A percentile compares a stretch with the other conserved stretches of the same genome.
phyloP scores from a whole-genome alignment of 2,113 vertebrate genomes.

The Sminthopsis crassicaudata region DNA sequence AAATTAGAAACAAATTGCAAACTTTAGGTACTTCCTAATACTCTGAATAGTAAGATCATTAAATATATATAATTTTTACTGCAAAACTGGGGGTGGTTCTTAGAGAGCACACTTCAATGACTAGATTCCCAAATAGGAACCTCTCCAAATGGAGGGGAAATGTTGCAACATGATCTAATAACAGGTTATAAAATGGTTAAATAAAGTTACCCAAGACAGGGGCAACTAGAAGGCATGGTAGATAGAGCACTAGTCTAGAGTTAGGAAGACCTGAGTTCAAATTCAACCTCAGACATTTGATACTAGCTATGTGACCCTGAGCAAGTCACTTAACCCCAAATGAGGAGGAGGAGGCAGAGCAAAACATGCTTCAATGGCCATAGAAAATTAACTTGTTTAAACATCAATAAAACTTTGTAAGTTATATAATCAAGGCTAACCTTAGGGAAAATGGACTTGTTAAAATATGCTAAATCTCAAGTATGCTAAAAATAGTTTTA shows the following conservation, averaged over 20 bases:
- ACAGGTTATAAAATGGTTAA: not conserved
- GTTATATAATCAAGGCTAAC: not conserved
- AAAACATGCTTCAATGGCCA: not conserved
- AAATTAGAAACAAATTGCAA: not conserved
- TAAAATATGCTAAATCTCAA: not conserved
- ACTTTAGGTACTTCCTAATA: not conserved
- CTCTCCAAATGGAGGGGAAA: not conserved
- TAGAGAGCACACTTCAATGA: not conserved
- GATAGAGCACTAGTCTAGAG: no score
- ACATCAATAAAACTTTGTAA: not conserved
- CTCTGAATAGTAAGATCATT: not conserved
- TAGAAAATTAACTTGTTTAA: not conserved
- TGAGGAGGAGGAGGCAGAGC: not conserved
- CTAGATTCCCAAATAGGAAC: not conserved
- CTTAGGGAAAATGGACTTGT: not conserved
- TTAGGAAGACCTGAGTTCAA: no score
- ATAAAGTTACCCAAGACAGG: not conserved
- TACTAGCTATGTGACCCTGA: no score
- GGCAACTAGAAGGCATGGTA: no score
- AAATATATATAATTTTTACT: not conserved
- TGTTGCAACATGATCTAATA: not conserved
- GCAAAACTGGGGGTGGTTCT: not conserved
- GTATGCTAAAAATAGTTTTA: not conserved
- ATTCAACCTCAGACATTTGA: no score
- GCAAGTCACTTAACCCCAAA: no score